Evolutionary conservation across 2,113 vertebrate genomes (phyloP).

Genomic region (Lucifuga dentata): DNA sequence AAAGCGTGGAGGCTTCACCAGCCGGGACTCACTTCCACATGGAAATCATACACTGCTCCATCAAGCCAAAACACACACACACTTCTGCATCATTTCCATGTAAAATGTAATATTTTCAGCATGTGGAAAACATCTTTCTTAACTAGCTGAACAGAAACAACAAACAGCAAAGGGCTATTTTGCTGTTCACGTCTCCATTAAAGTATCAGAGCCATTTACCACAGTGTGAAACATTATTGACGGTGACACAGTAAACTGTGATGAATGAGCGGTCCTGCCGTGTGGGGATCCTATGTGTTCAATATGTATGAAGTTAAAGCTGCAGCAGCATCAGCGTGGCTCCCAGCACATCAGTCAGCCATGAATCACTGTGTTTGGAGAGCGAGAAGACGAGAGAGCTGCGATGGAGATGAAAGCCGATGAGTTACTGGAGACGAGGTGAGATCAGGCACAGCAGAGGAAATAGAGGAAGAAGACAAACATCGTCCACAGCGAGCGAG

Average conservation of each 20-base stretch:
- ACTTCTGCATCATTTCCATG: constrained; percentile 12
- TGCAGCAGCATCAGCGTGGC: constrained; percentile 13
- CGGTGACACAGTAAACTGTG: constrained; percentile 11
- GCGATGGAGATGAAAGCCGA: constrained; percentile 23
- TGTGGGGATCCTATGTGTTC: neutral
- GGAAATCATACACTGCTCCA: constrained; percentile 27
- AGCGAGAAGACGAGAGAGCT: constrained; percentile 21
- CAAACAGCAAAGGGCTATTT: constrained; percentile 1
- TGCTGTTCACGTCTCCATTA: constrained; percentile 27
- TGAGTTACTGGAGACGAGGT: constrained; percentile 23
- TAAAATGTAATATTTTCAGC: constrained; percentile 14
- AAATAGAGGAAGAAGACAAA: constrained; percentile 36
- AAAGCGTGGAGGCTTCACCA: constrained; percentile 17
- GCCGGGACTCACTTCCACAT: constrained; percentile 38
- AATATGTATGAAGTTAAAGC: constrained; percentile 2
- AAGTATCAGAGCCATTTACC: constrained; percentile 4
- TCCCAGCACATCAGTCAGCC: constrained; percentile 13
- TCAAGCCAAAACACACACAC: constrained; percentile 25
- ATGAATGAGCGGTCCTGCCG: neutral
- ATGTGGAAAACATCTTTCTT: constrained; percentile 8
- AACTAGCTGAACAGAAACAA: constrained; percentile 11
- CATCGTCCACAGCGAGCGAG: neutral
- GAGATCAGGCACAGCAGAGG: constrained; percentile 21
- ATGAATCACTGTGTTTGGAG: constrained; percentile 34
- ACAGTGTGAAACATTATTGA: neutral